A percentile compares a stretch with the other conserved stretches of the same genome.
These are phyloP conservation scores for Yponomeuta malinellus DNA, from an alignment of 2,888 invertebrate genomes.

Conservation along the genomic window DNA sequence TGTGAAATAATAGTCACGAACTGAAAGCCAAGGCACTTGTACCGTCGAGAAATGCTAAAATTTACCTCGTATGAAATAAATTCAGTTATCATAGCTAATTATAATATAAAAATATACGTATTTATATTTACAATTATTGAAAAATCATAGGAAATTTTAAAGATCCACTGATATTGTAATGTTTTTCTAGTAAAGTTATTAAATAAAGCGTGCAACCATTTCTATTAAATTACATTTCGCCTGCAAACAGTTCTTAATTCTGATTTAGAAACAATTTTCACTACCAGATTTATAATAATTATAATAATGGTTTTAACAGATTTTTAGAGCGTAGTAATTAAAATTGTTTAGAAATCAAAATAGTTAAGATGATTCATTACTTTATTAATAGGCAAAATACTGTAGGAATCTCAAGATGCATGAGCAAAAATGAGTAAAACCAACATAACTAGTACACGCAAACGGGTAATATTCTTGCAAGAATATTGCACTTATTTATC, in stretches of 20 bases:
- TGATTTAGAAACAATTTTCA: slow-evolving; percentile 32
- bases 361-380: background rate
- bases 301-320: background rate
- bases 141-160: slow-evolving; percentile 35
- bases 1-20: background rate
- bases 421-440: background rate
- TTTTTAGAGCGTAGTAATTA: slow-evolving; percentile 1
- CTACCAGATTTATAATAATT: background rate
- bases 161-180: background rate
- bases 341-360: slow-evolving; percentile 34
- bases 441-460: background rate
- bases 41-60: slow-evolving; percentile 57
- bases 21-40: slow-evolving; percentile 34
- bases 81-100: slow-evolving; percentile 45
- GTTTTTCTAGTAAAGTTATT: slow-evolving; percentile 8
- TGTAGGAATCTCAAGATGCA: background rate
- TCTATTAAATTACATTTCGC: slow-evolving; percentile 17
- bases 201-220: slow-evolving; percentile 25
- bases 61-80: slow-evolving; percentile 40
- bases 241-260: slow-evolving; percentile 25
- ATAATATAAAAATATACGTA: slow-evolving; percentile 70
- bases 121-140: slow-evolving; percentile 69
- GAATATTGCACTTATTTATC: slow-evolving; percentile 61
- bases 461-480: slow-evolving; percentile 33
- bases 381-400: background rate